These are phyloP conservation scores for Luscinia luscinia DNA, from an alignment of 2,797 vertebrate species.

Conservation along the genomic window DNA sequence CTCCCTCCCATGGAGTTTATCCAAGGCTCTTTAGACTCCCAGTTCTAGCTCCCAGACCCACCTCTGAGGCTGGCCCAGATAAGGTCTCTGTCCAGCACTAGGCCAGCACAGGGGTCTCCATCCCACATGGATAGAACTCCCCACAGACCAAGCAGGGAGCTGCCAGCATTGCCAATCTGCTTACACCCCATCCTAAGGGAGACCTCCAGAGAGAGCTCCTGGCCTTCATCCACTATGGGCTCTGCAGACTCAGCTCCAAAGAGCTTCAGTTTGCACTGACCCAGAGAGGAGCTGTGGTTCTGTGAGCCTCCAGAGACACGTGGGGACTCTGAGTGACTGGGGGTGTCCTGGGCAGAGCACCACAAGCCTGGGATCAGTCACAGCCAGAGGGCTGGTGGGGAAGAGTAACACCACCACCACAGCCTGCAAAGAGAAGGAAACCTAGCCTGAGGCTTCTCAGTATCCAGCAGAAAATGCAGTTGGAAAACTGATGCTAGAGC, in stretches of 20 bases:
- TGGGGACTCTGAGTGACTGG: too few relatives aligned
- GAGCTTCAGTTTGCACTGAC: background rate
- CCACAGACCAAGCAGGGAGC: background rate
- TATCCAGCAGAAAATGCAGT: background rate
- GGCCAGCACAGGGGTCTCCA: background rate
- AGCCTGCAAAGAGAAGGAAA: background rate
- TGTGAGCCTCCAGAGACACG: background rate
- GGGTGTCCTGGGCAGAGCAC: background rate
- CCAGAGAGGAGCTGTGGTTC: background rate
- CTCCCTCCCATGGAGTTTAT: background rate
- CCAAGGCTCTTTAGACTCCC: background rate
- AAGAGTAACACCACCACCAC: accelerated
- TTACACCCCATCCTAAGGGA: background rate
- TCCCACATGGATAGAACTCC: accelerated
- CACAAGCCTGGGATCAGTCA: background rate
- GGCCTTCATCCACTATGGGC: background rate
- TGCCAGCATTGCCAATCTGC: background rate
- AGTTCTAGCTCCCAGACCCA: accelerated
- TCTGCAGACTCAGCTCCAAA: background rate
- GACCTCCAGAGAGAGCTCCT: background rate
- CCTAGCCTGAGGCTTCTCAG: background rate
- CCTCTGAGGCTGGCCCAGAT: background rate
- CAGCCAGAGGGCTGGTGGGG: background rate
- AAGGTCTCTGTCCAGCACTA: background rate
- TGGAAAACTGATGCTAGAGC: background rate